phyloP scores from a whole-genome alignment of 2,113 vertebrate species.

The Jacana jacana region DNA sequence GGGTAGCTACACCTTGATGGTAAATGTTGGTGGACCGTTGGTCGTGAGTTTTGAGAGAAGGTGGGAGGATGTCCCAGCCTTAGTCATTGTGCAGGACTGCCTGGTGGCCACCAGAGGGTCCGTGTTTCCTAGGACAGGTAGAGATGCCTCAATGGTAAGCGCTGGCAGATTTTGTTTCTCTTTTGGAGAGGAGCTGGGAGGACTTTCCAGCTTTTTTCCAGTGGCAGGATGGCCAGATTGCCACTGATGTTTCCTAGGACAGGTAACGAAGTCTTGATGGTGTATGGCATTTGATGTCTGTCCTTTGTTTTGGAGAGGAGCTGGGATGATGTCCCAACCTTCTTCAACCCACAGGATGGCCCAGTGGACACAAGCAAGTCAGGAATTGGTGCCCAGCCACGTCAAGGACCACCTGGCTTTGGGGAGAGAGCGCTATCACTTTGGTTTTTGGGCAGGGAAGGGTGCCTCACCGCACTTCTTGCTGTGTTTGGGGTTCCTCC shows the following conservation, averaged over 20 bases:
- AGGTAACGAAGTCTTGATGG: accelerated
- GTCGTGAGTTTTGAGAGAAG: background rate
- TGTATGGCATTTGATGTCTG: background rate
- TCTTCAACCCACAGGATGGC: background rate
- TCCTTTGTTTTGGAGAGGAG: background rate
- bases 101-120: too few relatives aligned
- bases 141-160: background rate
- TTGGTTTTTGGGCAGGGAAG: background rate
- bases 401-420: background rate
- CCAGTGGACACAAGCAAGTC: accelerated
- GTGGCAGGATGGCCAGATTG: background rate
- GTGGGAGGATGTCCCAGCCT: too few relatives aligned
- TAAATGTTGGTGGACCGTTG: background rate
- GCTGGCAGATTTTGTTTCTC: background rate
- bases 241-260: background rate
- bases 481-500: accelerated
- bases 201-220: background rate
- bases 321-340: background rate
- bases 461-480: accelerated
- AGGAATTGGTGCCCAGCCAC: background rate
- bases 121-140: background rate
- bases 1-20: background rate
- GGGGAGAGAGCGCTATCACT: background rate
- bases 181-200: background rate
- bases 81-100: too few relatives aligned